These are phyloP conservation scores for Merops nubicus DNA, from an alignment of 2,113 vertebrate species.

Conservation along the genomic window DNA sequence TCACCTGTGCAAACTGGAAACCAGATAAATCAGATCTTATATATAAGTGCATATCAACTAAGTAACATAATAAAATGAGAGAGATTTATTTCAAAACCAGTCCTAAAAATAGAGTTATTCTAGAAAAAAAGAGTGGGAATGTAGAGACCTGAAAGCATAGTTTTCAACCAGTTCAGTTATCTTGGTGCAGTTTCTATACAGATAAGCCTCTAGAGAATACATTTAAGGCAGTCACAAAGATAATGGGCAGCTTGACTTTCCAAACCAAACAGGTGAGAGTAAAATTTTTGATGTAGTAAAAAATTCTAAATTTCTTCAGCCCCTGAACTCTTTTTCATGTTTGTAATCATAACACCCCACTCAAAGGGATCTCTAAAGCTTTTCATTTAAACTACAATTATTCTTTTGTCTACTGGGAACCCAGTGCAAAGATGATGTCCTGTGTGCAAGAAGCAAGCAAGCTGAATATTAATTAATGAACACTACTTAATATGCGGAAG, in stretches of 20 bases:
- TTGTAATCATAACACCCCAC: constrained; percentile 61
- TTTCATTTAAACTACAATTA: constrained; percentile 78
- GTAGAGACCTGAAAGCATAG: neutral
- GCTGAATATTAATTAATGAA: constrained; percentile 73
- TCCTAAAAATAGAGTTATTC: neutral
- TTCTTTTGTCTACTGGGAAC: constrained; percentile 74
- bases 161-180: neutral
- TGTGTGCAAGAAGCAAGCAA: constrained; percentile 71
- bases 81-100: neutral
- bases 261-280: neutral
- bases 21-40: neutral
- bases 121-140: neutral
- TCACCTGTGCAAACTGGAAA: neutral
- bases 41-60: neutral
- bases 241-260: neutral
- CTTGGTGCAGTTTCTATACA: neutral
- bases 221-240: neutral
- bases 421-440: constrained; percentile 73
- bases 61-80: neutral
- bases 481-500: constrained; percentile 70
- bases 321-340: constrained; percentile 32
- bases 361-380: constrained; percentile 72
- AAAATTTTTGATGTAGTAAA: neutral
- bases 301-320: constrained; percentile 4
- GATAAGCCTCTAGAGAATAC: neutral